Conservation (phyloP, 2,888 invertebrate genomes). For the Dysmachus trigonus region DNA sequence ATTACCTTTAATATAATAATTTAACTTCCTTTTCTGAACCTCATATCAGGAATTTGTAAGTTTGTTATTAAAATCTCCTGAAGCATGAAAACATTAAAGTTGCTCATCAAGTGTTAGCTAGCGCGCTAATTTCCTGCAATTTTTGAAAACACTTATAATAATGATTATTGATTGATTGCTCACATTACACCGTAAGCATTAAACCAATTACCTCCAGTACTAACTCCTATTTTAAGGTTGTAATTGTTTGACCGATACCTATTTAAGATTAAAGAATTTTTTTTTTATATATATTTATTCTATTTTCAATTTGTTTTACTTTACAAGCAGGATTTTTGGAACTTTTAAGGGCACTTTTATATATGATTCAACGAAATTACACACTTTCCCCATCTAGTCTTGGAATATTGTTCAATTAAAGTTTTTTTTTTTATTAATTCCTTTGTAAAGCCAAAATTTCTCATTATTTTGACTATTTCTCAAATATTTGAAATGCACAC, state of each 20-base stretch:
- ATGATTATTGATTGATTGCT: conserved; percentile 6
- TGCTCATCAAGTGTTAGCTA: neutral
- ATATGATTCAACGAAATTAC: neutral
- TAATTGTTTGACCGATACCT: neutral
- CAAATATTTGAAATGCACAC: neutral
- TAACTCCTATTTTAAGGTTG: conserved; percentile 13
- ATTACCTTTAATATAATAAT: neutral
- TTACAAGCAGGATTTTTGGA: conserved; percentile 30
- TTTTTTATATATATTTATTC: neutral
- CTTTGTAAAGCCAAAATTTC: conserved; percentile 10
- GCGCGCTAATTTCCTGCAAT: neutral
- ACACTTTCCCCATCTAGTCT: neutral
- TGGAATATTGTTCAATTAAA: neutral
- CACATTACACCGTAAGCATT: neutral
- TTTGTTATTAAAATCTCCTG: neutral
- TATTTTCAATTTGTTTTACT: conserved; percentile 2
- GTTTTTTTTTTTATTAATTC: neutral
- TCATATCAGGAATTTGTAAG: neutral
- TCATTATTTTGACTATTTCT: neutral
- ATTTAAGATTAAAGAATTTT: neutral
- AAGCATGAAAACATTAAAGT: neutral
- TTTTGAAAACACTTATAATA: conserved; percentile 3
- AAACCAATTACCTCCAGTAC: neutral
- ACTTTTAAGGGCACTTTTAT: neutral
- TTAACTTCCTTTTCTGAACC: neutral